Evolutionary conservation across 2,888 invertebrate genomes (phyloP).

Genomic region (Auanema sp.): DNA sequence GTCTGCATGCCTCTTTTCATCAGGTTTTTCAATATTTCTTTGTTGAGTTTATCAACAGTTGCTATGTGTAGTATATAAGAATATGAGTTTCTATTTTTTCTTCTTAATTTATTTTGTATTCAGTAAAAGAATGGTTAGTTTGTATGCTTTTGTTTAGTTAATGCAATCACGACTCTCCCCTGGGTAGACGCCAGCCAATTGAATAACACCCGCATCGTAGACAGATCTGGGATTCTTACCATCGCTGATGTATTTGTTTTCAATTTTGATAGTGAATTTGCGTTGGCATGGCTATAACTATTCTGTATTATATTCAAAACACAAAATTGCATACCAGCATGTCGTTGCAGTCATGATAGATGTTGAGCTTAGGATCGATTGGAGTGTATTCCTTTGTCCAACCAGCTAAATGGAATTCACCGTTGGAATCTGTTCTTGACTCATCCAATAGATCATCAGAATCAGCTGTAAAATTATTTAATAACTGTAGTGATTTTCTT

Average conservation of each 20-base stretch:
- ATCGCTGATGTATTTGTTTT: conserved; percentile 46
- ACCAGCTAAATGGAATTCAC: conserved; percentile 39
- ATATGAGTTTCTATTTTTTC: no score
- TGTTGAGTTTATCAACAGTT: no score
- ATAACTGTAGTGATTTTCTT: not conserved
- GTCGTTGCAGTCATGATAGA: conserved; percentile 63
- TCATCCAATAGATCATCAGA: conserved; percentile 43
- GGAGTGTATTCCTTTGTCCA: conserved; percentile 60
- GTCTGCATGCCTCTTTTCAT: no score
- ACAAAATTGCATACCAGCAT: conserved; percentile 8
- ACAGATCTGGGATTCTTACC: conserved; percentile 36
- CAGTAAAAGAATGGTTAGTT: conserved; percentile 1
- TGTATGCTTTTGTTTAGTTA: conserved; percentile 28
- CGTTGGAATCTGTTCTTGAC: conserved; percentile 35
- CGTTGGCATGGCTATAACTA: conserved; percentile 50
- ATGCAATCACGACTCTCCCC: conserved; percentile 55
- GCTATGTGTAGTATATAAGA: no score
- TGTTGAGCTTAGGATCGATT: conserved; percentile 61
- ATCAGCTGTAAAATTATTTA: conserved; percentile 24
- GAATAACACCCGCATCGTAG: conserved; percentile 53
- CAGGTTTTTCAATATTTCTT: no score
- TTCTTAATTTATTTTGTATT: not conserved
- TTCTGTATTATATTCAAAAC: not conserved
- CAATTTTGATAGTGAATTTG: conserved; percentile 56
- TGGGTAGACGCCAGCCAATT: conserved; percentile 48